phyloP scores from a whole-genome alignment of 23 tunicate genomes.

The Clavelina lepadiformis region DNA sequence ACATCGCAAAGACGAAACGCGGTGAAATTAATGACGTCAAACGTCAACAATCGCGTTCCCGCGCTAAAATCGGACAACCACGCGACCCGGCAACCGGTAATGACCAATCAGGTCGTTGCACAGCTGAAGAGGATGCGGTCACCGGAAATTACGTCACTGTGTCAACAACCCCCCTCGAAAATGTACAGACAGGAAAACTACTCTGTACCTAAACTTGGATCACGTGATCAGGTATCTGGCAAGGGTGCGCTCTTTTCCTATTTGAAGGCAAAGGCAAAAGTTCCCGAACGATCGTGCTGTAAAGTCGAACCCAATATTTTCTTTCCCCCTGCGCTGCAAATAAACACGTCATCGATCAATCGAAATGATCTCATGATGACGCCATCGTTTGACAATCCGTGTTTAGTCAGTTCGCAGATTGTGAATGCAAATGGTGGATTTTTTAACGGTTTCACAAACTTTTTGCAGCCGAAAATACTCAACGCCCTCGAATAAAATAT shows the following conservation, averaged over 20 bases:
- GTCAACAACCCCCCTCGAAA: slow-evolving; percentile 21
- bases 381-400: slow-evolving; percentile 38
- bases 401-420: slow-evolving; percentile 7
- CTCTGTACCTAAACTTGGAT: background rate
- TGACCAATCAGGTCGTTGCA: background rate
- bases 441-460: slow-evolving; percentile 18
- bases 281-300: background rate
- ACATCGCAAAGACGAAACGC: slow-evolving; percentile 5
- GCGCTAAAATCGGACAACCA: background rate
- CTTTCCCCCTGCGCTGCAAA: slow-evolving; percentile 25
- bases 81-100: slow-evolving; percentile 10
- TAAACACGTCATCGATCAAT: slow-evolving; percentile 19
- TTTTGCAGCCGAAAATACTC: slow-evolving; percentile 21
- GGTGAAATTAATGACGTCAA: slow-evolving; percentile 13
- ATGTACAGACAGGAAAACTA: slow-evolving; percentile 5
- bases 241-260: background rate
- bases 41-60: background rate
- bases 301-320: slow-evolving; percentile 9
- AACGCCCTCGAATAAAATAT: slow-evolving; percentile 37
- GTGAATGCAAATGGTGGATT: background rate
- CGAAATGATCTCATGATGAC: slow-evolving; percentile 37
- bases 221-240: background rate
- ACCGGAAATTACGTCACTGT: background rate
- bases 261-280: background rate
- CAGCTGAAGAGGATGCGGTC: slow-evolving; percentile 19